Evolutionary conservation across 1,140 invertebrate species (phyloP).

Genomic region (Diplogasteroides magnus): DNA sequence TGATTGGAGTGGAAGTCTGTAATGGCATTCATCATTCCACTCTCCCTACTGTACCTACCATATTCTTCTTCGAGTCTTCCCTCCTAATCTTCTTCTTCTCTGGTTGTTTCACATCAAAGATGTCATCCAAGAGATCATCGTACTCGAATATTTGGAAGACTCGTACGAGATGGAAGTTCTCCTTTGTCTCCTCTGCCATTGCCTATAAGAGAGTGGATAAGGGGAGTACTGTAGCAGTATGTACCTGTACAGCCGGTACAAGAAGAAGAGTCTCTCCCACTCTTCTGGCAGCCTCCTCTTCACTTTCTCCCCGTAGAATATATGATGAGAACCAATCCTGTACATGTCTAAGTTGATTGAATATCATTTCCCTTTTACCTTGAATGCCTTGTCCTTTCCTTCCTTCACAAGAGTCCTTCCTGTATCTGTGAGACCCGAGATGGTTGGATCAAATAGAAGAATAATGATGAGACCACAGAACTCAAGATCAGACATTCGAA

Average conservation of each 20-base stretch:
- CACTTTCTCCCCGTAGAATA: constrained; percentile 1
- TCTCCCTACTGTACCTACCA: not conserved
- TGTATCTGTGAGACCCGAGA: not conserved
- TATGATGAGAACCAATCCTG: constrained; percentile 30
- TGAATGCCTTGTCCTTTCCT: not conserved
- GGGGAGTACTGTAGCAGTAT: not conserved
- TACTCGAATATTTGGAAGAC: constrained; percentile 29
- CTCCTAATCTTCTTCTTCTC: not conserved
- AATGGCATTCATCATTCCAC: not conserved
- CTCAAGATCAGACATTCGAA: constrained; percentile 26
- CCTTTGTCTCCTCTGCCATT: constrained; percentile 19
- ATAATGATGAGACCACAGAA: constrained; percentile 23
- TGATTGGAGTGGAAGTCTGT: no score
- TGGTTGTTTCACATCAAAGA: constrained; percentile 37
- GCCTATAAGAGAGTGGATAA: constrained; percentile 11
- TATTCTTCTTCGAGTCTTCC: not conserved
- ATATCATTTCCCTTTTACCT: constrained; percentile 5
- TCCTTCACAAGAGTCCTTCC: not conserved
- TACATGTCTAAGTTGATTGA: not conserved
- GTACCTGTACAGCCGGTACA: constrained; percentile 27
- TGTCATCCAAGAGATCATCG: constrained; percentile 24
- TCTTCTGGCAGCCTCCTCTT: constrained; percentile 16
- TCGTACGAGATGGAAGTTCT: constrained; percentile 21
- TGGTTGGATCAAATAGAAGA: constrained; percentile 21
- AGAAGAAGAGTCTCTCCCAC: constrained; percentile 27